A percentile compares a stretch with the other conserved stretches of the same genome.
These are phyloP conservation scores for Drosophila ananassae DNA, from an alignment of 1,140 invertebrate genomes.

Conservation along the genomic window DNA sequence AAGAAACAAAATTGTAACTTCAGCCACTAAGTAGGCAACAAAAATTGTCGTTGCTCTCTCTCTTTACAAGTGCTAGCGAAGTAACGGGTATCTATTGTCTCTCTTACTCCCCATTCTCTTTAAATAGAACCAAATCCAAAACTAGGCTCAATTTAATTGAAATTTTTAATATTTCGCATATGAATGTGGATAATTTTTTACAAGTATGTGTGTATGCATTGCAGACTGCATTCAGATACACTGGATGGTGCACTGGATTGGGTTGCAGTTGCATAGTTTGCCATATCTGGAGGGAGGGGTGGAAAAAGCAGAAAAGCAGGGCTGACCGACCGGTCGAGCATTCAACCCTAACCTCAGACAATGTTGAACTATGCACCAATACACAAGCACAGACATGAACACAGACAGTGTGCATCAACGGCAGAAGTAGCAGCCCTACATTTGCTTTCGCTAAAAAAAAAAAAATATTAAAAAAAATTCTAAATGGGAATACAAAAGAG, in stretches of 20 bases:
- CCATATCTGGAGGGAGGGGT: constrained; percentile 1
- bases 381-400: background rate
- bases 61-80: background rate
- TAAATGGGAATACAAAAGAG: constrained; percentile 22
- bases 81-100: background rate
- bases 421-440: constrained; percentile 44
- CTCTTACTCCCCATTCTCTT: too few relatives aligned
- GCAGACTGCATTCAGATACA: constrained; percentile 1
- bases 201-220: background rate
- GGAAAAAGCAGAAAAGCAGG: background rate
- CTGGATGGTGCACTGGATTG: constrained; percentile 5
- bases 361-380: constrained; percentile 56
- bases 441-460: constrained; percentile 41
- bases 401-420: constrained; percentile 26
- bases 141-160: too few relatives aligned
- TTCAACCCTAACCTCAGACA: constrained; percentile 83
- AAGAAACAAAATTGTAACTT: background rate
- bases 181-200: background rate
- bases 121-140: too few relatives aligned
- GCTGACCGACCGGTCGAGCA: constrained; percentile 44
- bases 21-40: background rate
- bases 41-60: background rate
- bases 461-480: constrained; percentile 1
- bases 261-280: constrained; percentile 19
- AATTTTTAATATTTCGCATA: background rate